phyloP scores from a whole-genome alignment of 2,888 invertebrate genomes.

The Hypsopygia costalis region DNA sequence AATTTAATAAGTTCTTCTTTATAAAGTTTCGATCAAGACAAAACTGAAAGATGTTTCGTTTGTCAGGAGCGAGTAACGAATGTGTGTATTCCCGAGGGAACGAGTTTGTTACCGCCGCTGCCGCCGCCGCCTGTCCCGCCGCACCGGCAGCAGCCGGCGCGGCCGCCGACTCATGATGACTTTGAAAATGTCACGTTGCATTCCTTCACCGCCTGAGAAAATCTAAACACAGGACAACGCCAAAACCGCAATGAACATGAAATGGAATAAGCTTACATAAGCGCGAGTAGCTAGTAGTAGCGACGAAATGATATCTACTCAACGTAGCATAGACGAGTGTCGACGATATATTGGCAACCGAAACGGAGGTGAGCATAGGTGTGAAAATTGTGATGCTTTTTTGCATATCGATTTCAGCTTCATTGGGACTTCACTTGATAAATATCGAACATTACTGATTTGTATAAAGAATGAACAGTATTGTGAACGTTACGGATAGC shows the following conservation, averaged over 20 bases:
- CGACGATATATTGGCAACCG: constrained; percentile 1
- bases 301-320: constrained; percentile 9
- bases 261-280: constrained; percentile 16
- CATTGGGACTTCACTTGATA: not conserved
- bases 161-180: constrained; percentile 82
- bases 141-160: constrained; percentile 34
- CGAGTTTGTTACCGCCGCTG: constrained; percentile 84
- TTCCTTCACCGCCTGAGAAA: constrained; percentile 50
- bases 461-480: not conserved
- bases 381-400: constrained; percentile 2
- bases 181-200: constrained; percentile 79
- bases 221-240: constrained; percentile 26
- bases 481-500: not conserved
- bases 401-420: constrained; percentile 6
- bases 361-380: constrained; percentile 6
- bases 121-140: constrained; percentile 76
- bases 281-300: constrained; percentile 17
- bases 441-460: not conserved
- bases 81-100: constrained; percentile 84
- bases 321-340: constrained; percentile 5
- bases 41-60: too few species aligned
- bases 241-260: constrained; percentile 9
- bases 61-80: constrained; percentile 82
- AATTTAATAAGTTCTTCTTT: not conserved
- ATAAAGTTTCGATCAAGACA: constrained; percentile 17